Conservation (phyloP, 2,797 vertebrate species). For the Centroberyx gerrardi region DNA sequence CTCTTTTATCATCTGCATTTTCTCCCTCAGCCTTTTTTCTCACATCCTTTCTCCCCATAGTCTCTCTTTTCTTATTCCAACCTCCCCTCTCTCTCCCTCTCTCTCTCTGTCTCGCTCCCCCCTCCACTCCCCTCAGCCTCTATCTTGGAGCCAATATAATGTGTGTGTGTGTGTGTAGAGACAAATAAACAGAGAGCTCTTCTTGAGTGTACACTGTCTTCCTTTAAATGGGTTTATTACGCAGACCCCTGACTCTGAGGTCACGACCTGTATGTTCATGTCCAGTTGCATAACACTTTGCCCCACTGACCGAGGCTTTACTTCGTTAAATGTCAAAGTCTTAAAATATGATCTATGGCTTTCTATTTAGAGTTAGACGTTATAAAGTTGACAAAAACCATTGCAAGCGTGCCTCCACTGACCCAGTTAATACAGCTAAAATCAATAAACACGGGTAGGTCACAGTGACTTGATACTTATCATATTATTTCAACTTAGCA, state of each 20-base stretch:
- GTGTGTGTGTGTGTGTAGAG: background rate
- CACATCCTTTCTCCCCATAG: background rate
- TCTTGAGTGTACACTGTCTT: background rate
- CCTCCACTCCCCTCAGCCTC: background rate
- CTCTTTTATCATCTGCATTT: background rate
- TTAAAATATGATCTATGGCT: background rate
- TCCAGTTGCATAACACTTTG: background rate
- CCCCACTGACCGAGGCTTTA: constrained; percentile 20
- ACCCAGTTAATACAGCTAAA: too few relatives aligned
- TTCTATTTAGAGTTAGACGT: background rate
- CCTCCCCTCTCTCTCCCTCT: background rate
- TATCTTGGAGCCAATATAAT: background rate
- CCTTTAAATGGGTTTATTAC: constrained; percentile 4
- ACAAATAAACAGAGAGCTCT: constrained; percentile 14
- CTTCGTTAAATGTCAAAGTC: constrained; percentile 15
- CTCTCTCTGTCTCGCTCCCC: background rate
- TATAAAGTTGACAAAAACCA: background rate
- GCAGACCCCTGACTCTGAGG: constrained; percentile 4
- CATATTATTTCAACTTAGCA: too few relatives aligned
- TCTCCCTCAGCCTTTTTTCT: background rate
- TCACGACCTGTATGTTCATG: constrained; percentile 15
- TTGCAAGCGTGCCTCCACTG: too few relatives aligned
- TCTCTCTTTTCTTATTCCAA: background rate
- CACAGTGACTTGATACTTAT: background rate
- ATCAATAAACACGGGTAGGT: background rate